Conservation (phyloP, 2,113 vertebrate species). For the Perognathus longimembris region DNA sequence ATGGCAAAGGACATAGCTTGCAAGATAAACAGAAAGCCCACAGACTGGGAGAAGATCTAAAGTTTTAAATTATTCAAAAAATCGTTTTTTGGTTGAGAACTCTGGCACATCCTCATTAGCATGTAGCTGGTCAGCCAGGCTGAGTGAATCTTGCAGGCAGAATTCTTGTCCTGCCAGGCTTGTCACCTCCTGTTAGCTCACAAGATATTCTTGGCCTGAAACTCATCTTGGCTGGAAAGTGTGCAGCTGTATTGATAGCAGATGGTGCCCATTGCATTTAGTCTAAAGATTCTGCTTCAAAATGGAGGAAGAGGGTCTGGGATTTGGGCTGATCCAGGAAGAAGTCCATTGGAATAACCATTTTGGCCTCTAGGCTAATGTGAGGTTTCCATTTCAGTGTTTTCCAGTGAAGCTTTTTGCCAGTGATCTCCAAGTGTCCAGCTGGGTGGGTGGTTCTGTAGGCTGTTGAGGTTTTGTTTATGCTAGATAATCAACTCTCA, state of each 20-base stretch:
- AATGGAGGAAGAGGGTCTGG: neutral
- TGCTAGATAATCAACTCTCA: neutral
- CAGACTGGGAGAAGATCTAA: too few species aligned
- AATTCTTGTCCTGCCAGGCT: conserved; percentile 86
- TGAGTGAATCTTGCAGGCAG: conserved; percentile 86
- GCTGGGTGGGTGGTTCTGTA: neutral
- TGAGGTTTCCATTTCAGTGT: neutral
- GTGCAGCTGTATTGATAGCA: conserved; percentile 81
- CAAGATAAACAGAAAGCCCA: too few species aligned
- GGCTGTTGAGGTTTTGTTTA: neutral
- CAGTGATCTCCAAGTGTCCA: too few species aligned
- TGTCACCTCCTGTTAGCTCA: conserved; percentile 91
- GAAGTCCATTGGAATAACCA: too few species aligned
- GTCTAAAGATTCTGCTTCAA: neutral
- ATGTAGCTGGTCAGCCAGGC: conserved; percentile 86
- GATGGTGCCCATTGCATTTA: conserved; percentile 72
- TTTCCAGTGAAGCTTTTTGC: neutral
- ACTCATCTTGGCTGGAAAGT: conserved; percentile 79
- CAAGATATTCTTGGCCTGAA: conserved; percentile 82
- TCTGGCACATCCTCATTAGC: conserved; percentile 88
- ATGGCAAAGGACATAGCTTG: too few species aligned
- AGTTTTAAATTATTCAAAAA: conserved; percentile 86
- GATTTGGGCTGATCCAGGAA: neutral
- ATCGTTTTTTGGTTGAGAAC: conserved; percentile 84
- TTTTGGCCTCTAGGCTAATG: neutral